Evolutionary conservation across 2,113 vertebrate species (phyloP).

Genomic region (Varanus salvator): DNA sequence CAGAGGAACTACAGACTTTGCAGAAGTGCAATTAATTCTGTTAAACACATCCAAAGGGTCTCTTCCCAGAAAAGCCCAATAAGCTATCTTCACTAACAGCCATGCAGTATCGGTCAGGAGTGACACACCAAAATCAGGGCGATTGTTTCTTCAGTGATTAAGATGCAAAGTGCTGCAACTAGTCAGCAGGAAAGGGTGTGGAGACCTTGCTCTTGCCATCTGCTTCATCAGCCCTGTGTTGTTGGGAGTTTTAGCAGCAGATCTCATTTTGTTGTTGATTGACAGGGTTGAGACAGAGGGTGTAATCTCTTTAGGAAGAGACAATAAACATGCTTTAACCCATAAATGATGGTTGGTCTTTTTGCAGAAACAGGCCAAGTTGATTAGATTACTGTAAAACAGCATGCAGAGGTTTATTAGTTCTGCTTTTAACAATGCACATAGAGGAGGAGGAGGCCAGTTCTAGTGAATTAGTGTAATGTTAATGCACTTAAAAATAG

Average conservation of each 20-base stretch:
- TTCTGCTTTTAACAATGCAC: background rate
- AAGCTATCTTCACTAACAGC: background rate
- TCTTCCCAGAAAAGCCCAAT: background rate
- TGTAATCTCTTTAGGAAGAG: background rate
- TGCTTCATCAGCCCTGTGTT: background rate
- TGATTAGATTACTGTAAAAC: conserved; percentile 28
- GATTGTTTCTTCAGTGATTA: background rate
- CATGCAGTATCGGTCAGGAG: background rate
- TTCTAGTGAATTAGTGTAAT: background rate
- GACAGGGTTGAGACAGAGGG: background rate
- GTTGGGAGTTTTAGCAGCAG: background rate
- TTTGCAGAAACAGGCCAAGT: background rate
- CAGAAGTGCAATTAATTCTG: background rate
- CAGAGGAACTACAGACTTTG: background rate
- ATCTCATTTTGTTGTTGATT: background rate
- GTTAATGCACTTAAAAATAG: background rate
- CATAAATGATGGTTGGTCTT: background rate
- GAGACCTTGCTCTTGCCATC: background rate
- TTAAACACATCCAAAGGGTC: background rate
- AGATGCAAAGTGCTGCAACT: background rate
- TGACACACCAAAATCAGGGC: background rate
- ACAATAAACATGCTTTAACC: background rate
- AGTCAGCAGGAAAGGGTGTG: background rate
- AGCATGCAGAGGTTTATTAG: conserved; percentile 26
- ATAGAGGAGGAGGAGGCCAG: background rate